Evolutionary conservation across 1,140 invertebrate species (phyloP).

Genomic region (Helicoverpa armigera): DNA sequence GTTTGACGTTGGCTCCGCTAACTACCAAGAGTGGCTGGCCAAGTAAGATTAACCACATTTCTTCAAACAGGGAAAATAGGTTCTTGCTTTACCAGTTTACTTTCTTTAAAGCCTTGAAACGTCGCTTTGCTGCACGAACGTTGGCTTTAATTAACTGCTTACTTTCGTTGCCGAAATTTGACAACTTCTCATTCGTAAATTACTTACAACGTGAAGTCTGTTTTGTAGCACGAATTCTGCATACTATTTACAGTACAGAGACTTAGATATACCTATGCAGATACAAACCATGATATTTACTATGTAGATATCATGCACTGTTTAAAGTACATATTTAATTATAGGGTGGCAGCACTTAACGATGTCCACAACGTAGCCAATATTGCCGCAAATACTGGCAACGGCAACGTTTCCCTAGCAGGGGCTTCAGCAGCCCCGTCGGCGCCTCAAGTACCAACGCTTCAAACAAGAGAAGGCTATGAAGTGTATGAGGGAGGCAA

Average conservation of each 20-base stretch:
- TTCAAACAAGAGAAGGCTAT: constrained; percentile 72
- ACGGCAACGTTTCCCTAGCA: constrained; percentile 33
- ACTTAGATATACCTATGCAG: no score
- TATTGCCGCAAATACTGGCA: neutral
- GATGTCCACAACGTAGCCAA: constrained; percentile 55
- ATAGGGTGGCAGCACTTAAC: constrained; percentile 74
- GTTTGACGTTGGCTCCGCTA: constrained; percentile 89
- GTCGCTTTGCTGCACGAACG: no score
- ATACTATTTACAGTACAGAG: no score
- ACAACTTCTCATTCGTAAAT: no score
- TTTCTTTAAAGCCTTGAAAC: no score
- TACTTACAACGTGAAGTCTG: no score
- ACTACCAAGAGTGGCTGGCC: constrained; percentile 90
- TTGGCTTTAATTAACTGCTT: no score
- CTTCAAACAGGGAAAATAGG: neutral
- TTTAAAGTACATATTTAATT: constrained; percentile 12
- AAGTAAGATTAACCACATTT: constrained; percentile 84
- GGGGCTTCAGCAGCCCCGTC: neutral
- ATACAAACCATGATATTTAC: no score
- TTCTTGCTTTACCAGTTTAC: no score
- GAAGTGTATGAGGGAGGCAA: constrained; percentile 73
- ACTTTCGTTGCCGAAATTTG: no score
- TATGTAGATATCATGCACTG: no score
- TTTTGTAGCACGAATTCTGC: no score
- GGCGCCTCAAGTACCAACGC: neutral